Evolutionary conservation across 1,140 invertebrate species (phyloP).

Genomic region (Drosophila arizonae): DNA sequence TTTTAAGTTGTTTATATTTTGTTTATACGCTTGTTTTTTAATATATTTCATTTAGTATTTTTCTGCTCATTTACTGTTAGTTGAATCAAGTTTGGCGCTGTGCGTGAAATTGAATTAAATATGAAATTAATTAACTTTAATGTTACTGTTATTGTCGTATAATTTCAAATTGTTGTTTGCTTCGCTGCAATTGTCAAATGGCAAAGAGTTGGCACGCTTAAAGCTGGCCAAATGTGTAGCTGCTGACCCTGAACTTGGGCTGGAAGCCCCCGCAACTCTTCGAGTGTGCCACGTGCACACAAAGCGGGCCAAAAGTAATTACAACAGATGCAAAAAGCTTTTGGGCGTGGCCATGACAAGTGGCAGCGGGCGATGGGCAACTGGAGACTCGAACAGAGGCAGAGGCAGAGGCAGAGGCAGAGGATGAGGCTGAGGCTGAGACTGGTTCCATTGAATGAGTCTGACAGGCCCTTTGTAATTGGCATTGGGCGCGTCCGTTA

Average conservation of each 20-base stretch:
- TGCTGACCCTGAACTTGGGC: slow-evolving; percentile 65
- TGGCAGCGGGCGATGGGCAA: slow-evolving; percentile 16
- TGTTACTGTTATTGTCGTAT: slow-evolving; percentile 31
- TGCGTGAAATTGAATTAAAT: slow-evolving; percentile 55
- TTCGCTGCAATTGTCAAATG: slow-evolving; percentile 25
- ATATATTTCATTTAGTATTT: background rate
- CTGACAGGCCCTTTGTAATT: slow-evolving; percentile 71
- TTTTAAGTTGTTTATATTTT: background rate
- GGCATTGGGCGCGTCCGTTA: slow-evolving; percentile 42
- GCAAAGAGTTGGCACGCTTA: background rate
- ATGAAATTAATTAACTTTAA: slow-evolving; percentile 63
- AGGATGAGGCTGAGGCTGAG: background rate
- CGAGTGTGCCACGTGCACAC: slow-evolving; percentile 57
- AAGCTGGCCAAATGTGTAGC: slow-evolving; percentile 15
- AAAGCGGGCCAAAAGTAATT: slow-evolving; percentile 61
- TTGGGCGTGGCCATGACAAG: slow-evolving; percentile 38
- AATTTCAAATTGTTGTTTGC: slow-evolving; percentile 23
- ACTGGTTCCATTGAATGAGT: slow-evolving; percentile 46
- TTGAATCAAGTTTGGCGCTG: slow-evolving; percentile 44
- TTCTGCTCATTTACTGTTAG: slow-evolving; percentile 41
- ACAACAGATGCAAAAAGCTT: slow-evolving; percentile 58
- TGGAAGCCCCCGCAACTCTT: slow-evolving; percentile 13
- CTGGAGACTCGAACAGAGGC: background rate
- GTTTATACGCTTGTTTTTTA: too few relatives aligned
- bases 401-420: too few relatives aligned